Base-by-base conservation (phyloP, 2,113 vertebrate genomes). In the Alligator mississippiensis region DNA sequence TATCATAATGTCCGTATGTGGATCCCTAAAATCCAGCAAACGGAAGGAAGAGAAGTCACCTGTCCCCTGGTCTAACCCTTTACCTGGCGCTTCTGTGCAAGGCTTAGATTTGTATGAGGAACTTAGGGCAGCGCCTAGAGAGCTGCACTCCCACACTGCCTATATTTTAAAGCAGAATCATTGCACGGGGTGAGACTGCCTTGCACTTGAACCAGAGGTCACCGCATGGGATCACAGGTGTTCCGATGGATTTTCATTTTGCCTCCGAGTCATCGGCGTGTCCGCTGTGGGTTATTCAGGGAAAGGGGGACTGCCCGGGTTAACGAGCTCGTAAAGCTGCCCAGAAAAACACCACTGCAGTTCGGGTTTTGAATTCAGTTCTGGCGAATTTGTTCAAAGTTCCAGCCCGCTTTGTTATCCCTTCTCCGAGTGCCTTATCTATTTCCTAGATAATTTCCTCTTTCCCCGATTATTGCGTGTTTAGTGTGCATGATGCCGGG, bases 291-390 rank as follows among this genome's bases (percentile, higher is more conserved):
- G 22, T 72, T 34, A 47, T 34, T 1, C 9, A 11, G 27, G 22
- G 57, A 4, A 17, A 2, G 5, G 5, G 75, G 28, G 3, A 10
- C 2, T 72, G 30, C 14, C 38, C 68, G 11, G 14, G 34, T 47
- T 13, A 22, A 60, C 57, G 54, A 60, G 58, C 47, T 63, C 81
- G 70, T 70, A 82, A 84, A 72, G 60, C 9, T 90, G 90, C 62
- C 76, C 30, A 74, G n/a, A 38, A 89, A 63, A 63, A 94, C 84
- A 76, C 54, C 6, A 9, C 55, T 55, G 87, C 30, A 24, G 27
- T 30, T 16, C 27, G 30, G 85, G n/a, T 47, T 88, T 81, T 82
- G 62, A 95, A 94, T 93, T 30, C 70, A 64, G 57, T 47, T 47
- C 47, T 47, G 47, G 47, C 47, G 47, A 47, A 47, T 47, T 89